These are phyloP conservation scores for Pluvianellus socialis DNA, from an alignment of 2,113 vertebrate genomes.

Conservation along the genomic window DNA sequence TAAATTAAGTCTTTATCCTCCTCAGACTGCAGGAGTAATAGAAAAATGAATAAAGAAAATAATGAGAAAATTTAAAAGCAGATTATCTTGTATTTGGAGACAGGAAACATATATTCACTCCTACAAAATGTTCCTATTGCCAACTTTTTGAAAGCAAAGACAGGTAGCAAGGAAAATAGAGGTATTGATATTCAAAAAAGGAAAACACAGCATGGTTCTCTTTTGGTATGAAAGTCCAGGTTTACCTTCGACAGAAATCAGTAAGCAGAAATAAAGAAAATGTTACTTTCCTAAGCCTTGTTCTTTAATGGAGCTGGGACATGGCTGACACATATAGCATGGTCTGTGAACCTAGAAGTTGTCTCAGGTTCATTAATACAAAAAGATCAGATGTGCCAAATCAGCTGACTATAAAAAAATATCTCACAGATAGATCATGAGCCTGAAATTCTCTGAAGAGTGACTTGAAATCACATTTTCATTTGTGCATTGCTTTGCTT, in stretches of 20 bases:
- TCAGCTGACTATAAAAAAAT: background rate
- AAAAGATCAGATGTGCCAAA: background rate
- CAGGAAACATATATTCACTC: background rate
- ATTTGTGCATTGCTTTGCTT: background rate
- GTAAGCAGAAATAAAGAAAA: background rate
- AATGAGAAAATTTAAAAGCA: background rate
- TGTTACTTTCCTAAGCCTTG: background rate
- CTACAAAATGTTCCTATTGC: background rate
- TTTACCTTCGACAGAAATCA: background rate
- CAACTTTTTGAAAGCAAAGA: background rate
- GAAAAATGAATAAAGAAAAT: background rate
- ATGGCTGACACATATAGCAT: background rate
- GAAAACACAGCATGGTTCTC: background rate
- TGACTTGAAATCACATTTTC: background rate
- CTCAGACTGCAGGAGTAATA: background rate
- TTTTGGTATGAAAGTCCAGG: background rate
- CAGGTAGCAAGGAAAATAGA: accelerated
- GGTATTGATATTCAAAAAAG: background rate
- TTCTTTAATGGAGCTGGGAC: background rate
- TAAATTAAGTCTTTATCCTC: background rate
- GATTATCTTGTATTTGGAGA: background rate
- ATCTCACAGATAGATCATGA: background rate
- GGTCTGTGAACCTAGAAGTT: background rate
- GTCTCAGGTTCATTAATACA: background rate
- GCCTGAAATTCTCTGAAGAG: background rate